Evolutionary conservation across 2,797 vertebrate genomes (phyloP), one percentile per base, ranked within the genome.

Genomic region (Peromyscus melanophrys): DNA sequence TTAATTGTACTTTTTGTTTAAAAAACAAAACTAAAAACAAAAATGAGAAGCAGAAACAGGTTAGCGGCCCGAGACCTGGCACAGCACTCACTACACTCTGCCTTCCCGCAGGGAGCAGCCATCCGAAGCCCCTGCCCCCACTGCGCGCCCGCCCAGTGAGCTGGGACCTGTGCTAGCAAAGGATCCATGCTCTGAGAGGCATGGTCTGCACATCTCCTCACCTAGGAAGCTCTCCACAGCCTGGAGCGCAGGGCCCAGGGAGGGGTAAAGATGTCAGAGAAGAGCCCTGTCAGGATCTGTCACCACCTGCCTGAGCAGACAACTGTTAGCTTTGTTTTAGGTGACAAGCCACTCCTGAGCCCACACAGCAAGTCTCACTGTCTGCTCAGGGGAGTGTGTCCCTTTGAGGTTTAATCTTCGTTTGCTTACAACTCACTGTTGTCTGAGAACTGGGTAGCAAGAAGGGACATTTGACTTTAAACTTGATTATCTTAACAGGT

Each of bases 1-100:
- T 98, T 97, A 98, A 98, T 98, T 98, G 98, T 98, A 98, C 96
- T 94, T 96, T 83, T 92, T 71, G 80, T 94, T 78, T 91, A 19
- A 92, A 97, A 87, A 90, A 43, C 91, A 94, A 94, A 97, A 13
- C 87, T 98, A 96, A 97, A 96, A 87, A 92, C 29, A 43, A 89
- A 93, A 95, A 94, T 96, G 97, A 97, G 97, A 96, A 86, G 94
- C 69, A 67, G 67, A 85, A 95, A 93, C 97, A 83, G 81, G 43
- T 80, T 75, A 94, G 96, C 90, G 98, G 89, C 97, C 97, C 97
- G 97, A 97, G 94, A 96, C 95, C 89, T 69, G 96, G 91, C 87
- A 89, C 94, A 97, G 98, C 52, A 25, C 71, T 67, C 63, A 94
- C 96, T 55, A 65, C 77, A 75, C 77, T 0, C 96, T 78, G 88